Evolutionary conservation across 2,797 vertebrate species (phyloP).

Genomic region (Macroramphosus scolopax): DNA sequence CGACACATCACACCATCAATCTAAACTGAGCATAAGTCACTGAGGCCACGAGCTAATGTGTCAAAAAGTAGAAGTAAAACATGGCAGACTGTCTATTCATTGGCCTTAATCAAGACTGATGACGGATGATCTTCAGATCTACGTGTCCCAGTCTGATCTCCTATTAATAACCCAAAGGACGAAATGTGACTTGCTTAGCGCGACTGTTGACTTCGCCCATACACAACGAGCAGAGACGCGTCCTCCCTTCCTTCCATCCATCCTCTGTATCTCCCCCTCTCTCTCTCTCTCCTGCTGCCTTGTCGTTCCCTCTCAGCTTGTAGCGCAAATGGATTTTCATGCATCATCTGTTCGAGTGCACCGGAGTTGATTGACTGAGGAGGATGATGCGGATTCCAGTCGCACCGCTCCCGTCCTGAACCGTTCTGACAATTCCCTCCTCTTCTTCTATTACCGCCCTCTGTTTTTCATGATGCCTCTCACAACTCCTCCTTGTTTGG

Average conservation of each 20-base stretch:
- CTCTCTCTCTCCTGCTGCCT: conserved; percentile 18
- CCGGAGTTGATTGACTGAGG: conserved; percentile 66
- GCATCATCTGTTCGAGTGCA: conserved; percentile 62
- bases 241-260: conserved; percentile 27
- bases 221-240: no score
- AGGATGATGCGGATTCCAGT: conserved; percentile 52
- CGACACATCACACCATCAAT: no score
- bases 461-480: no score
- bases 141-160: conserved; percentile 7
- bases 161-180: conserved; percentile 12
- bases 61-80: no score
- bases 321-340: conserved; percentile 70
- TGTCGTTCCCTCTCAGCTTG: conserved; percentile 49
- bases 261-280: conserved; percentile 31
- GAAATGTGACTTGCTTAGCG: no score
- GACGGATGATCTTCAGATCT: no score
- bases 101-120: not conserved
- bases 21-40: no score
- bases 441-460: conserved; percentile 13
- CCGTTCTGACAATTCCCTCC: no score
- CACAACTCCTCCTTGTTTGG: conserved; percentile 17
- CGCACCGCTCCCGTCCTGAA: conserved; percentile 46
- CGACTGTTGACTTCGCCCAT: no score
- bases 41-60: no score
- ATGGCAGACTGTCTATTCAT: no score